A percentile compares a stretch with the other conserved stretches of the same genome.
Conservation (phyloP, 1,140 invertebrate genomes). For the Cyclargus thomasi region DNA sequence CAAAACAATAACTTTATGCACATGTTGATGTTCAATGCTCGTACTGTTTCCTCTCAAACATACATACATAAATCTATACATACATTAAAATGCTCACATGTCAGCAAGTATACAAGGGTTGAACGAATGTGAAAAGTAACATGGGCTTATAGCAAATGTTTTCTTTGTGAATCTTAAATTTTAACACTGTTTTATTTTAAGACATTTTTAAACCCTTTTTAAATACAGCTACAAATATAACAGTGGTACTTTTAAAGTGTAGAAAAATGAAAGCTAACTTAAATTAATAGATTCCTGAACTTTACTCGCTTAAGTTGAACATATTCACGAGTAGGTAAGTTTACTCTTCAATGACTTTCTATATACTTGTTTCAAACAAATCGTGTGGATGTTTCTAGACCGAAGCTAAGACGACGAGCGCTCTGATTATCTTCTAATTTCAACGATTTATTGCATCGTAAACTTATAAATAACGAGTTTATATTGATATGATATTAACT, state of each 20-base stretch:
- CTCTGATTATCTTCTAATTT: conserved; percentile 11
- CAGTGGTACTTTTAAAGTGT: too few species aligned
- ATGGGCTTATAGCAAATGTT: too few species aligned
- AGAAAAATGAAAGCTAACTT: too few species aligned
- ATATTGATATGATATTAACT: not conserved
- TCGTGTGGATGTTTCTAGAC: not conserved
- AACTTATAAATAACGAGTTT: conserved; percentile 13
- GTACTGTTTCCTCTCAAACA: conserved; percentile 32
- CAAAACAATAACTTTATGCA: conserved; percentile 48
- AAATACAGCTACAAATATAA: too few species aligned
- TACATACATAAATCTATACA: conserved; percentile 12
- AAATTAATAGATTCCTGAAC: too few species aligned
- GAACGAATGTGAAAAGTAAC: too few species aligned
- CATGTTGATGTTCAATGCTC: conserved; percentile 40
- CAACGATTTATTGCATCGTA: conserved; percentile 27
- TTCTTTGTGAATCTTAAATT: too few species aligned
- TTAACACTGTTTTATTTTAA: too few species aligned
- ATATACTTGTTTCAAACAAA: not conserved
- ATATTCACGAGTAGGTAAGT: too few species aligned
- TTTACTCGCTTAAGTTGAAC: too few species aligned
- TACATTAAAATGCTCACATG: not conserved
- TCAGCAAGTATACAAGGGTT: too few species aligned
- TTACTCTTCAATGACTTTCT: not conserved
- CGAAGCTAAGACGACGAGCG: not conserved
- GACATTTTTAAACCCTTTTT: too few species aligned